Base-by-base conservation (phyloP, 2,888 invertebrate genomes). In the Dichetophora obliterata region DNA sequence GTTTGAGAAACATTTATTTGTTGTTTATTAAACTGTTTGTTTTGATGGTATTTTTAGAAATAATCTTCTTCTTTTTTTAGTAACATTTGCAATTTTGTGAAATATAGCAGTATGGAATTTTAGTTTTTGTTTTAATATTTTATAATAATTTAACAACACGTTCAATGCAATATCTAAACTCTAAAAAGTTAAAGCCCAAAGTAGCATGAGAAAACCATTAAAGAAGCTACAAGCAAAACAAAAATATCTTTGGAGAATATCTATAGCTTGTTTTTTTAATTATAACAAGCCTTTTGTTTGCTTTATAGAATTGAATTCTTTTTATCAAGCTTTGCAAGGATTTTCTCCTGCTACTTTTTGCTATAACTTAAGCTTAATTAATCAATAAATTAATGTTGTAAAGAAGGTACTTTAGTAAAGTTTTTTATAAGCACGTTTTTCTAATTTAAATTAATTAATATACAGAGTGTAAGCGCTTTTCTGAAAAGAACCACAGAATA, bases 371-470 rank as follows among this genome's bases (percentile, higher is more conserved):
- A 54, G 34, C 34, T 54, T 19, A 54, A 48, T 72, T 72, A 43
- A 61, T 43, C 31, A 31, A 31, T 43, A 24, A 73, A 50, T 73
- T 73, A 59, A 68, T 68, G 27, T 48, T 68, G 68, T 34, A 68
- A 68, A 68, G 68, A 73, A 73, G 73, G 63, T 73, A 73, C 73
- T 65, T 73, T 65, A 31, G 73, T 73, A 65, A 73, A 73, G 24
- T 11, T 43, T 11, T 68, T 24, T 70, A 16, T 70, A 34, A 34
- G 34, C 52, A 69, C n/a, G 22, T 52, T 50, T 59, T 16, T 48
- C 24, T 69, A 69, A 52, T 52, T 0, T 69, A 43, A 43, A 43
- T 11, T 43, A 43, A 43, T 43, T 11, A 11, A 43, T 43, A 43
- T 43, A 14, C 43, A 43, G 43, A 43, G 11, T 43, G 43, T 43